These are phyloP conservation scores for Montifringilla adamsi DNA, from an alignment of 2,113 vertebrate genomes.

Conservation along the genomic window DNA sequence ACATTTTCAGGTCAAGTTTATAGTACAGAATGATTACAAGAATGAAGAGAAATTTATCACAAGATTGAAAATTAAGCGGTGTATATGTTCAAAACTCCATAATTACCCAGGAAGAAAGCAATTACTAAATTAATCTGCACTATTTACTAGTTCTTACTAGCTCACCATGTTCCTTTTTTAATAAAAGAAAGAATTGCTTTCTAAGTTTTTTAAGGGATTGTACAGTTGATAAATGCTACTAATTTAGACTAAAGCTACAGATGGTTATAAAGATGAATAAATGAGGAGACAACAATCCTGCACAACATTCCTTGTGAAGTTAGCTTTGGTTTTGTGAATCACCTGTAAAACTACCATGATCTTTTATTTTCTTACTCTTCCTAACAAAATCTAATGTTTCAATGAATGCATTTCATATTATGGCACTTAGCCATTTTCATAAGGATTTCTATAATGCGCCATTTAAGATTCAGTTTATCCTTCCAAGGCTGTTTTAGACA, in stretches of 20 bases:
- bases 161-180: not conserved
- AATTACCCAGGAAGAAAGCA: not conserved
- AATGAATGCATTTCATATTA: not conserved
- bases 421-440: not conserved
- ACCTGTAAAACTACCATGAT: not conserved
- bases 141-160: not conserved
- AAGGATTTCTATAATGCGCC: not conserved
- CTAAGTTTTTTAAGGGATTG: not conserved
- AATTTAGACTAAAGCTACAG: not conserved
- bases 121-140: not conserved
- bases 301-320: not conserved
- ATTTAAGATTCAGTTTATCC: not conserved
- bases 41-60: not conserved
- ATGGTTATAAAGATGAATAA: not conserved
- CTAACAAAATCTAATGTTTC: not conserved
- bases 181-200: not conserved
- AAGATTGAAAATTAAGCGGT: not conserved
- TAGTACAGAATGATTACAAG: not conserved
- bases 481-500: not conserved
- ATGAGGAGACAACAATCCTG: not conserved
- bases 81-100: not conserved
- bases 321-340: not conserved
- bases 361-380: not conserved
- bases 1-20: not conserved
- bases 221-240: not conserved